Conservation (phyloP, 2,113 vertebrate species). For the Chaetodon auriga region DNA sequence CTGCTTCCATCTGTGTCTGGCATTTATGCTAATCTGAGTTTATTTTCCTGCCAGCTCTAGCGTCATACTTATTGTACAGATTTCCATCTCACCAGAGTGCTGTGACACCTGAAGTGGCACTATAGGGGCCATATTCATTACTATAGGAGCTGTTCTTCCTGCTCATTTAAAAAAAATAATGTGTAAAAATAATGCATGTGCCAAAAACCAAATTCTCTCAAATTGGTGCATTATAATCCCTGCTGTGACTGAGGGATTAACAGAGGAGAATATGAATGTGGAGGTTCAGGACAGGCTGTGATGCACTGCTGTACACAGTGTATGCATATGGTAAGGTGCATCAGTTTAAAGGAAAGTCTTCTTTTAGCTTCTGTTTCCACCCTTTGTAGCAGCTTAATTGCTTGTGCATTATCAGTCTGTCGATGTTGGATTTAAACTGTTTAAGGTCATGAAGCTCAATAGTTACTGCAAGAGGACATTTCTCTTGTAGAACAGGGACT, state of each 20-base stretch:
- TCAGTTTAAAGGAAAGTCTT: background rate
- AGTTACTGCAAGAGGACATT: background rate
- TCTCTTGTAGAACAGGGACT: background rate
- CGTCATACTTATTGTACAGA: background rate
- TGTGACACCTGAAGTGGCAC: background rate
- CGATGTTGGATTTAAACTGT: background rate
- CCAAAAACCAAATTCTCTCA: slow-evolving; percentile 17
- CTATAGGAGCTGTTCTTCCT: slow-evolving; percentile 8
- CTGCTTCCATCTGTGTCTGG: no score
- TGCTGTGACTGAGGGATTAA: slow-evolving; percentile 43
- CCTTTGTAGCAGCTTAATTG: background rate
- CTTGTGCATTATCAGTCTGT: background rate
- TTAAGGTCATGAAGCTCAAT: background rate
- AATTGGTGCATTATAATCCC: slow-evolving; percentile 25
- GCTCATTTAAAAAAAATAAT: background rate
- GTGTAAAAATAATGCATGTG: slow-evolving; percentile 7
- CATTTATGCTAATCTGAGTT: no score
- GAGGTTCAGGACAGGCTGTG: slow-evolving; percentile 19
- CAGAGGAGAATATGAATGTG: slow-evolving; percentile 19
- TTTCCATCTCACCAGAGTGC: background rate
- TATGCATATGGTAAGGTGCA: background rate
- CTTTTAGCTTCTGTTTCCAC: slow-evolving; percentile 18
- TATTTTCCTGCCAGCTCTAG: no score
- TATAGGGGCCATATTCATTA: background rate
- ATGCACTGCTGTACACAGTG: background rate